Percentiles rank a stretch among this genome's conserved stretches.
Conservation (phyloP, 2,113 vertebrate species). For the Oriolus oriolus region DNA sequence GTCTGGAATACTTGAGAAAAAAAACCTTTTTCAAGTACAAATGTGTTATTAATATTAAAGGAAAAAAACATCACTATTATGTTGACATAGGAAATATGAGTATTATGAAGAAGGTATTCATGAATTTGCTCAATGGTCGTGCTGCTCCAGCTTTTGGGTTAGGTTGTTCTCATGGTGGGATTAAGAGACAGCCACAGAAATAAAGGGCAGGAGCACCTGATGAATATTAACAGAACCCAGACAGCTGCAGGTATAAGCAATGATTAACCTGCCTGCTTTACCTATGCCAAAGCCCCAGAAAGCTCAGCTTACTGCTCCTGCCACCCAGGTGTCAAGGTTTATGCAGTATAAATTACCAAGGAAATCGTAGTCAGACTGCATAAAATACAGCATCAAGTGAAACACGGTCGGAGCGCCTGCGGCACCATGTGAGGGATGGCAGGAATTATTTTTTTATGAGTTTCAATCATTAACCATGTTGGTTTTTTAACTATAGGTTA, state of each 20-base stretch:
- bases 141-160: not conserved
- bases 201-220: not conserved
- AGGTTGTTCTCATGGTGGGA: conserved; percentile 3
- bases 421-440: not conserved
- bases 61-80: not conserved
- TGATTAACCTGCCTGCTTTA: not conserved
- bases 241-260: not conserved
- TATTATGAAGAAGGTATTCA: conserved; percentile 22
- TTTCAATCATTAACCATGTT: not conserved
- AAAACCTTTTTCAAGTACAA: not conserved
- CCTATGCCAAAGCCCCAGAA: not conserved
- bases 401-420: not conserved
- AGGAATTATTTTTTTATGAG: not conserved
- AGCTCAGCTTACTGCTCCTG: not conserved
- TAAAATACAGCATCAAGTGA: not conserved
- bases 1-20: not conserved
- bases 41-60: conserved; percentile 30
- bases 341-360: not conserved
- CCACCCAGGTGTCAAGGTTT: not conserved
- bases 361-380: not conserved
- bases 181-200: conserved; percentile 13
- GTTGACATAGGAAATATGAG: conserved; percentile 32
- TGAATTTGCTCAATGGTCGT: conserved; percentile 32
- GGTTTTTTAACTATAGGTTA: not conserved
- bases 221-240: conserved; percentile 28